phyloP scores from a whole-genome alignment of 1,140 invertebrate genomes.

The Dreissena rostriformis region DNA sequence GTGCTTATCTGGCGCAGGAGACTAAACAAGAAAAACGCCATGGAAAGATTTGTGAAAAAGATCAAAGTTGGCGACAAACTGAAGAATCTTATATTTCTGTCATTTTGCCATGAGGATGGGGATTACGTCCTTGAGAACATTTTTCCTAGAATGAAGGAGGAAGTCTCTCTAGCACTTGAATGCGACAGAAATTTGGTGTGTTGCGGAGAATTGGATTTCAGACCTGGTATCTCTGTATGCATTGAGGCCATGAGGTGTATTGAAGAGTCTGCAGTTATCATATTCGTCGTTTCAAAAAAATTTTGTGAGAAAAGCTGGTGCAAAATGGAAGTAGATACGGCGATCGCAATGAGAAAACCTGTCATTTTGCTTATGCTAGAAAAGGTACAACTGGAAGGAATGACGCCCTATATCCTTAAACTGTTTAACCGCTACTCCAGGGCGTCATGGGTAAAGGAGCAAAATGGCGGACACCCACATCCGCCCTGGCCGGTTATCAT shows the following conservation, averaged over 20 bases:
- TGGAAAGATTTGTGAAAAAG: background rate
- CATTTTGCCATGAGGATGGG: background rate
- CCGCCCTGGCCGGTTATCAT: no score
- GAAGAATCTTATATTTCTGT: conserved; percentile 1
- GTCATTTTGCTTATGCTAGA: background rate
- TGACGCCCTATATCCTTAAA: background rate
- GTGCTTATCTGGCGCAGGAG: background rate
- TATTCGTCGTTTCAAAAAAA: conserved; percentile 13
- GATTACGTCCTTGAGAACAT: background rate
- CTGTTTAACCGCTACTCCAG: no score
- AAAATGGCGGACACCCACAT: no score
- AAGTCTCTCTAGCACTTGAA: background rate
- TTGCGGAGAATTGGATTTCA: conserved; percentile 1
- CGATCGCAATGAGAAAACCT: conserved; percentile 7
- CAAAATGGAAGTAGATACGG: background rate
- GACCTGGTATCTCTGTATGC: background rate
- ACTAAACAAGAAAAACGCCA: conserved; percentile 5
- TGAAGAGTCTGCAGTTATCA: conserved; percentile 6
- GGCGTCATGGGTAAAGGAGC: no score
- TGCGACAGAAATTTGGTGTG: background rate
- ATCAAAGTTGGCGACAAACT: background rate
- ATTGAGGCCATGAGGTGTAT: background rate
- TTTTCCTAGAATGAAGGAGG: background rate
- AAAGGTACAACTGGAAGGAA: background rate
- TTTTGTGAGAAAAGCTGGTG: conserved; percentile 19